Base-by-base conservation (phyloP, 2,797 vertebrate species). In the Chloroceryle amazona region DNA sequence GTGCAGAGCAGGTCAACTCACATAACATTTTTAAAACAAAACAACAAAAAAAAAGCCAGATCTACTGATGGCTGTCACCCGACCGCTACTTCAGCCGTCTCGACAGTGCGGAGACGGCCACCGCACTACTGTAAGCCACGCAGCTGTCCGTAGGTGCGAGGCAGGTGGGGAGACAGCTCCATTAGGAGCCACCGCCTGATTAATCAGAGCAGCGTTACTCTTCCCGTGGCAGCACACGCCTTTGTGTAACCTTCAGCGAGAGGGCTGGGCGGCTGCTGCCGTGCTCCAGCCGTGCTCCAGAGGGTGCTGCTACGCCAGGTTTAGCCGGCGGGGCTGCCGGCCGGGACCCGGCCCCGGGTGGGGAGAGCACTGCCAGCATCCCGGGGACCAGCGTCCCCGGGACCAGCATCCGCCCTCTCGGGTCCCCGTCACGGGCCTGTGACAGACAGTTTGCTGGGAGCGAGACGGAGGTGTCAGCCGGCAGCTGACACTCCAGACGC, bases 71-170 rank as follows among this genome's bases (percentile, higher is more conserved):
- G 82, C 80, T 33, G 76, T 16, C 26, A 35, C 3, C n/a, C 10
- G 2, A 6, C 13, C 4, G 29, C 76, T 44, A 2, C 63, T 31
- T 22, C 80, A 18, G 52, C 46, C 85, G 10, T 17, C 33, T 15
- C 23, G 13, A 4, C 6, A 16, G 78, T 67, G 11, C 9, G 31
- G 70, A 28, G 46, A 21, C 13, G 15, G 61, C 41, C 63, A 16
- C 37, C 11, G 21, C 54, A 2, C 22, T 10, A 1, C 3, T 2
- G 2, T 0, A 13, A 7, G 1, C 41, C 23, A 4, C 16, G 13
- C 86, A 15, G 5, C 47, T 11, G 54, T 4, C 63, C 21, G 57
- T 28, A 10, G 80, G 51, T 49, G 79, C 60, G 71, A n/a, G 61
- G 70, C 66, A 37, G 80, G 39, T 44, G 52, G 1, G n/a, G 42